Base-by-base conservation (phyloP, 2,888 invertebrate species). In the Bombylius major region DNA sequence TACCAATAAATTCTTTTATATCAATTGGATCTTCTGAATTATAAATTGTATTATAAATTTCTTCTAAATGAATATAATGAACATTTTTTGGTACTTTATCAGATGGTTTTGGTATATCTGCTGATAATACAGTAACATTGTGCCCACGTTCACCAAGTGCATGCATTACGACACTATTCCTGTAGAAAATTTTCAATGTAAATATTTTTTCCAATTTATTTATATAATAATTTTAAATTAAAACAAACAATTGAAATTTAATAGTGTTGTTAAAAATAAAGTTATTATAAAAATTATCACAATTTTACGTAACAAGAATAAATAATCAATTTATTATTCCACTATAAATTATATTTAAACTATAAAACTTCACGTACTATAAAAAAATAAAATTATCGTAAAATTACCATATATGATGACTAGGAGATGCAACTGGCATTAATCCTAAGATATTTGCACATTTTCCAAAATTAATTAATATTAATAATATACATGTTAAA, bases 21-120 rank as follows among this genome's bases (percentile, higher is more conserved):
- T 34, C 32, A 7, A 5, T 14, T 8, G 14, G 5, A 1, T 14
- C 46, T 12, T 54, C 47, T 42, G 39, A 12, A 42, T 60, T 57
- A 47, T 59, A 56, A 5, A 59, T 45, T 8, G 60, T 13, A 1
- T 45, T 56, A 50, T 67, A 67, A 7, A 59, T 60, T n/a, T 63
- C 54, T 56, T 69, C 67, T 50, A 69, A 56, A 48, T 68, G 61
- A 14, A 70, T 65, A 9, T 65, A 66, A 51, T 62, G 65, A 1
- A 66, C 56, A 56, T 65, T 66, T 11, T 60, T 42, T 1, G 64
- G 60, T 4, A 63, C 50, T 23, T 60, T 55, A 8, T 62, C 61
- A 5, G 57, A 55, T 49, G 60, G 47, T 50, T 59, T 62, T 5
- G 63, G 62, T 32, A 61, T 11, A 53, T 69, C 65, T 6, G 64